Base-by-base conservation (phyloP, 1,140 invertebrate species). In the Tetramorium parvispinum region DNA sequence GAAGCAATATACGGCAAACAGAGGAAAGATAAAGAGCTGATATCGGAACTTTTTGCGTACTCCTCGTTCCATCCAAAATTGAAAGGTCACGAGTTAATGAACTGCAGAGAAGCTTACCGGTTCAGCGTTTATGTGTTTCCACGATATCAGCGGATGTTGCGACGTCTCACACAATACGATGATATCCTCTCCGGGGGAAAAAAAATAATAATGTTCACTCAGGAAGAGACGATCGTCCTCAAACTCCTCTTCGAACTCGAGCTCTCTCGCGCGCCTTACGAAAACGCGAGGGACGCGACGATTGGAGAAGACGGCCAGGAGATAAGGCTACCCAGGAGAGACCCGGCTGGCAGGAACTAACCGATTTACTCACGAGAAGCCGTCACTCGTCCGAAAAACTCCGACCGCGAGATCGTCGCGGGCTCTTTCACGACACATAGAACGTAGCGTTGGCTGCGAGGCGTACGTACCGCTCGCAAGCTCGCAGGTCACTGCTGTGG, bases 361-460 rank as follows among this genome's bases (percentile, higher is more conserved):
- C 27, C 51, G 24, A 13, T 59, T 32, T 32, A 4, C 53, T 73
- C 79, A 83, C 68, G 68, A 83, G 79, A 59, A 75, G 68, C 79
- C 53, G 66, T 82, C 66, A 51, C 16, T 75, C 27, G 66, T 73
- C 51, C 66, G 53, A 46, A 73, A 73, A 73, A 24, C 27, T 21
- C 51, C 37, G 51, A 11, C 40, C 66, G 79, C 79, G 68, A 59
- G 66, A 73, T 73, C 53, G 66, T 53, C 66, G 53, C 66, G 51
- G 51, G 51, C 77, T 40, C 63, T 46, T 81, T 70, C 78, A 68
- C 78, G 78, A 83, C 79, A 83, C 79, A 83, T 83, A 40, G 79
- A 83, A 73, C 65, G 63, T 3, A 11, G 13, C 16, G 61, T 51
- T 21, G 11, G 24, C 18, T 3, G 13, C 46, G 46, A 51, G 32